phyloP scores from a whole-genome alignment of 2,888 invertebrate species.

The Eupithecia subumbrata region DNA sequence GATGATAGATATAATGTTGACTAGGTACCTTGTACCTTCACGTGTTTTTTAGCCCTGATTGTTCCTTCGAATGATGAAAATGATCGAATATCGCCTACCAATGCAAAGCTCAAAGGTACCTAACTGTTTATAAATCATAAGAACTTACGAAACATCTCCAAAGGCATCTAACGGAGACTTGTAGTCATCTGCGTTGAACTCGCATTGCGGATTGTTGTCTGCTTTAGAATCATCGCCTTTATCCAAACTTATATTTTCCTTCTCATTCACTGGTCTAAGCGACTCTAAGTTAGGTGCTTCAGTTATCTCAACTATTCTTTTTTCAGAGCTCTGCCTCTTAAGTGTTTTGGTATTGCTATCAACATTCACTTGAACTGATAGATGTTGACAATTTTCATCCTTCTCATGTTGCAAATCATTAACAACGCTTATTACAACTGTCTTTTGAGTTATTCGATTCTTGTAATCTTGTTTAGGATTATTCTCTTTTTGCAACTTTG shows the following conservation, averaged over 20 bases:
- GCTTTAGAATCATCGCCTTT: constrained; percentile 40
- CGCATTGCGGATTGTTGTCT: constrained; percentile 35
- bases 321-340: constrained; percentile 50
- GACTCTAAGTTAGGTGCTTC: constrained; percentile 21
- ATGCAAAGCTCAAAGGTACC: constrained; percentile 18
- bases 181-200: constrained; percentile 62
- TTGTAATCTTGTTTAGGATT: constrained; percentile 63
- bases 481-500: constrained; percentile 74
- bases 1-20: not conserved
- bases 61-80: constrained; percentile 2
- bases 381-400: constrained; percentile 44
- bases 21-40: not conserved
- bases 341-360: constrained; percentile 66
- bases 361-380: constrained; percentile 67
- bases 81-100: constrained; percentile 25
- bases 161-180: constrained; percentile 74
- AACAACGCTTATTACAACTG: constrained; percentile 62
- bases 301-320: constrained; percentile 33
- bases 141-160: constrained; percentile 65
- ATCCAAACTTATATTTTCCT: constrained; percentile 37
- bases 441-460: constrained; percentile 54
- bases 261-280: constrained; percentile 11
- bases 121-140: not conserved
- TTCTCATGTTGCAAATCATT: constrained; percentile 52
- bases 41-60: not conserved